Conservation (phyloP, 1,140 invertebrate species). For the Drosophila navojoa region DNA sequence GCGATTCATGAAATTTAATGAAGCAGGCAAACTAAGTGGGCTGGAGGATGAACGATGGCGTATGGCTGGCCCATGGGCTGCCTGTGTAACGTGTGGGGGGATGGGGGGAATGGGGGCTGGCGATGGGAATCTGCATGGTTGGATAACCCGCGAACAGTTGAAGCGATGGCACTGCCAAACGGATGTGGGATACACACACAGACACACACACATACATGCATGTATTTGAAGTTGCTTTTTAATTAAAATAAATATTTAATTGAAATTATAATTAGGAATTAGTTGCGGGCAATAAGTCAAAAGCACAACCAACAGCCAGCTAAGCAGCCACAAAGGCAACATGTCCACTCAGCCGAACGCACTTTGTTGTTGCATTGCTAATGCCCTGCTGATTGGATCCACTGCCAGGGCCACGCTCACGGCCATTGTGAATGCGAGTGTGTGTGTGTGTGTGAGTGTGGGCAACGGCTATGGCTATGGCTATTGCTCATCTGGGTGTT, state of each 20-base stretch:
- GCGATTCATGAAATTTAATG: slow-evolving; percentile 82
- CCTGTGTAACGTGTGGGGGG: too few species aligned
- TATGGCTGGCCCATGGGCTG: neutral
- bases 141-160: slow-evolving; percentile 22
- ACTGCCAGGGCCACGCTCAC: neutral
- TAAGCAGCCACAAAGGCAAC: slow-evolving; percentile 16
- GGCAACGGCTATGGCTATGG: too few species aligned
- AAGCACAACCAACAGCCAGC: slow-evolving; percentile 17
- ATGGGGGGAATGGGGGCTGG: neutral
- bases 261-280: slow-evolving; percentile 78
- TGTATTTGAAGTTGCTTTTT: slow-evolving; percentile 77
- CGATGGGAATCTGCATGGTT: slow-evolving; percentile 43
- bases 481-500: neutral
- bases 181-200: slow-evolving; percentile 40
- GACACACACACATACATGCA: too few species aligned
- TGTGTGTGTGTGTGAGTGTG: too few species aligned
- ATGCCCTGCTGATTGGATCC: slow-evolving; percentile 15
- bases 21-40: slow-evolving; percentile 57
- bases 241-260: slow-evolving; percentile 83
- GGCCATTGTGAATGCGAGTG: too few species aligned
- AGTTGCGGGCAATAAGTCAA: slow-evolving; percentile 69
- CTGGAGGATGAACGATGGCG: slow-evolving; percentile 1
- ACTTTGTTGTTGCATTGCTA: slow-evolving; percentile 29
- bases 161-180: slow-evolving; percentile 28
- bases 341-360: slow-evolving; percentile 17